Evolutionary conservation across 2,797 vertebrate genomes (phyloP), one percentile per base, ranked within the genome.

Genomic region (Platyrinchus mystaceus): DNA sequence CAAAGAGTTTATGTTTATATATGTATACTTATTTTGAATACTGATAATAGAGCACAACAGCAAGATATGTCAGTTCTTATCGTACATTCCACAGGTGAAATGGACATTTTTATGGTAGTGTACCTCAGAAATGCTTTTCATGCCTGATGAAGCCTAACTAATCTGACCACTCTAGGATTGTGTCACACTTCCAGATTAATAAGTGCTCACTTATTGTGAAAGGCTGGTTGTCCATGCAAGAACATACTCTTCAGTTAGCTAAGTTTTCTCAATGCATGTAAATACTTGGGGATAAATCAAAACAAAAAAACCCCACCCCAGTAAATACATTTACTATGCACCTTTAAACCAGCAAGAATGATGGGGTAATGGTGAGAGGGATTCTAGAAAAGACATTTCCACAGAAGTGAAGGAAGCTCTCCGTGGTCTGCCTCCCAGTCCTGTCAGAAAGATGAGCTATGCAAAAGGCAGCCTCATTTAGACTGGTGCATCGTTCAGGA

Each of bases 391-490:
- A 47, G 8, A 3, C 39, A 16, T 67, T 21, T 37, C 19, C 18
- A 28, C 9, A 27, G 21, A 74, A 41, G 4, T 19, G 15, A 53
- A 62, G 5, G 12, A 69, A 66, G 6, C 0, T 68, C 26, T 84
- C 14, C 1, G 0, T n/a, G 12, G 6, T 71, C 30, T 27, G 3
- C 21, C 14, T 64, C 52, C 39, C 36, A 83, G 27, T 14, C 14
- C 1, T 41, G 20, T 23, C 39, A 86, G 49, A 67, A 88, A 39
- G 20, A 1, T 44, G n/a, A 17, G 2, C 10, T 63, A 75, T 44
- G 24, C 12, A 41, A 10, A 41, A 6, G 3, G 19, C 30, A 86
- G 9, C 30, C 6, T 56, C 7, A 0, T 16, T 2, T 7, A 32
- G 21, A 10, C 3, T 24, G 27, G 4, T 20, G 8, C 26, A 27